A percentile compares a stretch with the other conserved stretches of the same genome.
Evolutionary conservation across 2,797 vertebrate genomes (phyloP).

Genomic region (Nyctibius grandis): DNA sequence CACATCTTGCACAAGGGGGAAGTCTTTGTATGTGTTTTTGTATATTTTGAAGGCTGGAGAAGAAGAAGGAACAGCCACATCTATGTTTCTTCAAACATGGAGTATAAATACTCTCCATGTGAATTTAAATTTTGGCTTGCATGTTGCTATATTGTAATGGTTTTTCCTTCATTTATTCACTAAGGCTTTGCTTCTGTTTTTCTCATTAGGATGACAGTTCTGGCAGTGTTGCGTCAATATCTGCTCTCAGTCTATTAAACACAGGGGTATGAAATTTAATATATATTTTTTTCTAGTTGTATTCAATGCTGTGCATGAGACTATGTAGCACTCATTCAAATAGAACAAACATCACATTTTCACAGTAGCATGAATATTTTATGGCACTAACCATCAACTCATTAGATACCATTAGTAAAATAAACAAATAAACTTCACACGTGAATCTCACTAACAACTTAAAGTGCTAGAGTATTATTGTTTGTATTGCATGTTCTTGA

Average conservation of each 20-base stretch:
- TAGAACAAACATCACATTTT: slow-evolving; percentile 57
- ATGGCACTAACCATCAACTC: slow-evolving; percentile 65
- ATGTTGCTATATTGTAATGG: slow-evolving; percentile 40
- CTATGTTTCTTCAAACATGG: background rate
- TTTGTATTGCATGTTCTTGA: slow-evolving; percentile 18
- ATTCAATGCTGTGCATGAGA: slow-evolving; percentile 69
- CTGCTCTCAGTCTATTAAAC: slow-evolving; percentile 84
- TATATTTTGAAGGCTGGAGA: background rate
- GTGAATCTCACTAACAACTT: slow-evolving; percentile 38
- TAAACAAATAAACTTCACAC: background rate
- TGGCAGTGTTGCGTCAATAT: slow-evolving; percentile 81
- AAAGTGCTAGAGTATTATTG: background rate
- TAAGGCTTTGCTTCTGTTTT: slow-evolving; percentile 76
- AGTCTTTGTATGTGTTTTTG: background rate
- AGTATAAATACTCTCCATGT: background rate
- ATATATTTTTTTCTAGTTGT: slow-evolving; percentile 55
- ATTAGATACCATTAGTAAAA: slow-evolving; percentile 62
- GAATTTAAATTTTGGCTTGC: slow-evolving; percentile 22
- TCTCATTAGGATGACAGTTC: slow-evolving; percentile 80
- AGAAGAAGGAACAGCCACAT: background rate
- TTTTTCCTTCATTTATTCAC: slow-evolving; percentile 56
- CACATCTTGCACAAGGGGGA: background rate
- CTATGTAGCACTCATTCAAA: slow-evolving; percentile 58
- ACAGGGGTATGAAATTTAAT: slow-evolving; percentile 81
- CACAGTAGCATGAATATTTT: slow-evolving; percentile 66